Percentiles rank a stretch among this genome's conserved stretches.
Conservation (phyloP, 2,888 invertebrate genomes). For the Trachelus iudaicus region DNA sequence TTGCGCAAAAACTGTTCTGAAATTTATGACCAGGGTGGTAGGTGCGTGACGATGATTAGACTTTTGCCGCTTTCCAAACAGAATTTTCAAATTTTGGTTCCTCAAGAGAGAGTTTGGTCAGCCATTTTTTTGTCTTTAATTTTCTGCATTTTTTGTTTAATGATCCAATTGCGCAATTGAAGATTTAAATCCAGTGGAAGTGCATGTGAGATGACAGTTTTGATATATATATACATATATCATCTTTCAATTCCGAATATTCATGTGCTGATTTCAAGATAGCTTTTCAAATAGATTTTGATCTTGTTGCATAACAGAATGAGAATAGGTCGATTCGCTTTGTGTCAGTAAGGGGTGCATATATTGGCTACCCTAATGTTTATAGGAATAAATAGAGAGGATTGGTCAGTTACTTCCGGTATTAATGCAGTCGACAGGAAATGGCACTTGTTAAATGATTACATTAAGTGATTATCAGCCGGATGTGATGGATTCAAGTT, state of each 20-base stretch:
- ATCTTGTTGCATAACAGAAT: not conserved
- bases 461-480: slow-evolving; percentile 30
- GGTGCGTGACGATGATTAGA: not conserved
- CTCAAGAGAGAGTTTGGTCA: not conserved
- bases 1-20: not conserved
- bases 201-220: not conserved
- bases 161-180: not conserved
- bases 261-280: not conserved
- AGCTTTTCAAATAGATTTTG: not conserved
- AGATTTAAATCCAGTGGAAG: not conserved
- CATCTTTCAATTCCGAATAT: not conserved
- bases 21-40: not conserved
- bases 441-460: slow-evolving; percentile 36
- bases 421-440: slow-evolving; percentile 31
- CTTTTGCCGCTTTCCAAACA: not conserved
- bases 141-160: not conserved
- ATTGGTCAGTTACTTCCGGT: slow-evolving; percentile 35
- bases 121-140: not conserved
- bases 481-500: slow-evolving; percentile 17
- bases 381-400: slow-evolving; percentile 28
- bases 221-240: not conserved
- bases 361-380: slow-evolving; percentile 12
- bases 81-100: not conserved
- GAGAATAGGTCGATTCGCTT: not conserved
- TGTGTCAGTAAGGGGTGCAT: not conserved